These are phyloP conservation scores for Parapsyche elsis DNA, from an alignment of 1,140 invertebrate genomes.

Conservation along the genomic window DNA sequence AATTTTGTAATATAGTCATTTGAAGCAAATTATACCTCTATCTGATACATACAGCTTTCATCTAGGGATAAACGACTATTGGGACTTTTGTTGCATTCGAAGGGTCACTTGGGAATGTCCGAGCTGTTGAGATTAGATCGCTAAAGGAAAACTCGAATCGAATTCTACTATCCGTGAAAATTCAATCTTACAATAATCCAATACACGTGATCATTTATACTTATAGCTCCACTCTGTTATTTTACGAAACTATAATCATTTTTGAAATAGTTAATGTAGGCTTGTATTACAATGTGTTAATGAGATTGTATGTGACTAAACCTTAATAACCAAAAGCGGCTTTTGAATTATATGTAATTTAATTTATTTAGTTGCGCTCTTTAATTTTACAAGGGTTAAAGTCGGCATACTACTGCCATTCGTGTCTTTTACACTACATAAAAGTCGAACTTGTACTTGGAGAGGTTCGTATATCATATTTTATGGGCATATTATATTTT, in stretches of 20 bases:
- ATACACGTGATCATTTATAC: no score
- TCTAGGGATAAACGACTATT: background rate
- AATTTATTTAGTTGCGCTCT: background rate
- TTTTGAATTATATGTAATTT: no score
- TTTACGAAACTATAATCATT: no score
- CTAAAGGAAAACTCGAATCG: background rate
- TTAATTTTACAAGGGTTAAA: constrained; percentile 15
- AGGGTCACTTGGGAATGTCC: constrained; percentile 15
- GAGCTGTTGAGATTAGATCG: background rate
- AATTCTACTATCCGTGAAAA: no score
- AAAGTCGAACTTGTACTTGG: constrained; percentile 1
- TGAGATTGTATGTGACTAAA: no score
- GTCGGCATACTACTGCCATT: background rate
- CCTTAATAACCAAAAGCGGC: no score
- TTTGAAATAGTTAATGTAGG: no score
- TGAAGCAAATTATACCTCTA: background rate
- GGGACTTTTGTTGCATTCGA: background rate
- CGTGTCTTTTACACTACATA: constrained; percentile 19
- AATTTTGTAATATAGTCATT: background rate
- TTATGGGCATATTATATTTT: constrained; percentile 25
- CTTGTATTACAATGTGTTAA: no score
- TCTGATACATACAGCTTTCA: background rate
- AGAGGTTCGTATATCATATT: constrained; percentile 19
- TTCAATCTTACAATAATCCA: no score
- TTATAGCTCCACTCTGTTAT: no score